phyloP scores from a whole-genome alignment of 2,888 invertebrate genomes.

The Hydroisotoma schaefferi region DNA sequence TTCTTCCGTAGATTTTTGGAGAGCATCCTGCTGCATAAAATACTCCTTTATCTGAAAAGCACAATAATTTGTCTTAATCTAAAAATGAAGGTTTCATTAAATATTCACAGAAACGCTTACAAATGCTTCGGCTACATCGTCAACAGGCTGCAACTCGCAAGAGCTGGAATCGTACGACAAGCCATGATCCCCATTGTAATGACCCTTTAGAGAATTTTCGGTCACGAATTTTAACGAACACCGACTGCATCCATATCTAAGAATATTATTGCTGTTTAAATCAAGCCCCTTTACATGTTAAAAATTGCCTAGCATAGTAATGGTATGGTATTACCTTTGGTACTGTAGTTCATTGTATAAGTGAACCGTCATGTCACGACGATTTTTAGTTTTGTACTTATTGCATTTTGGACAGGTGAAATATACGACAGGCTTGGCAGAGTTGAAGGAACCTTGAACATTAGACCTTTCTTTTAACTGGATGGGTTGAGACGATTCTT shows the following conservation, averaged over 20 bases:
- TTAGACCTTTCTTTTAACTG: too few relatives aligned
- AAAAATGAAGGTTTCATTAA: background rate
- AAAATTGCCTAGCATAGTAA: background rate
- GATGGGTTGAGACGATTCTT: too few relatives aligned
- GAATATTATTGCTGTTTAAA: background rate
- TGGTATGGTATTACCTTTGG: slow-evolving; percentile 58
- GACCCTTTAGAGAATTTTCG: slow-evolving; percentile 43
- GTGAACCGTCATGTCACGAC: slow-evolving; percentile 64
- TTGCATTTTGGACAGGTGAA: slow-evolving; percentile 61
- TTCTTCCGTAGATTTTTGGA: too few relatives aligned
- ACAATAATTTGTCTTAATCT: background rate
- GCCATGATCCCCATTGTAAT: slow-evolving; percentile 41
- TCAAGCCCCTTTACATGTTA: background rate
- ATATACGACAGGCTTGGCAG: too few relatives aligned
- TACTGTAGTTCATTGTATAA: slow-evolving; percentile 66
- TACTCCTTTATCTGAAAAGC: background rate
- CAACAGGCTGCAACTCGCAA: slow-evolving; percentile 30
- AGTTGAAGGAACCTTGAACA: too few relatives aligned
- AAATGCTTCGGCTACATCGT: slow-evolving; percentile 35
- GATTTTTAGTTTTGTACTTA: slow-evolving; percentile 58
- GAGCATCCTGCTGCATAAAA: too few relatives aligned
- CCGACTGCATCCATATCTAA: slow-evolving; percentile 41
- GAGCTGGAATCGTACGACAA: slow-evolving; percentile 21
- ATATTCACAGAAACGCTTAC: slow-evolving; percentile 21
- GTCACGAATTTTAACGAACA: slow-evolving; percentile 40